Evolutionary conservation across 2,797 vertebrate genomes (phyloP), one percentile per base, ranked within the genome.

Genomic region (Poecilia picta): DNA sequence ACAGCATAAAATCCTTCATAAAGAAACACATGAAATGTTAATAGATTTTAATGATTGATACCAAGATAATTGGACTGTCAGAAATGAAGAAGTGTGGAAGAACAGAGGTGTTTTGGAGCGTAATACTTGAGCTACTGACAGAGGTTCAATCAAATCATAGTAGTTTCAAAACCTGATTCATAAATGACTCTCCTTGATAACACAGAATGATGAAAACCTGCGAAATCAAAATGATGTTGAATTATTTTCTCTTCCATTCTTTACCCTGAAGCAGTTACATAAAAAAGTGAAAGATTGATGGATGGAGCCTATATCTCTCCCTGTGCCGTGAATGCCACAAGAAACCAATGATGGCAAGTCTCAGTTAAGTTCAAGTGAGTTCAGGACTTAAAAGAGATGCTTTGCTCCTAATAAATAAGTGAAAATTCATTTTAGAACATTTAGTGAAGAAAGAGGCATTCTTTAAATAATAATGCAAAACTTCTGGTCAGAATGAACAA

Each of bases 41-140:
- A 93, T 91, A 89, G 85, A 91, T 91, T 93, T 93, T 85, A 92
- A 92, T 92, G 92, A 93, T 94, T 94, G 91, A 94, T 94, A 86
- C 87, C 81, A 83, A 90, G 85, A 93, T 94, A 95, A 94, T 93
- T 94, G 84, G 89, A 92, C 82, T 90, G 91, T 93, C 92, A 90
- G 81, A 90, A 93, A 92, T 90, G 91, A 93, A 83, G 66, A 88
- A 92, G 82, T 92, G 87, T 81, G 78, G 72, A 72, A 70, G 89
- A 86, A 83, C 80, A 73, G 87, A 90, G 83, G 85, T 90, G 85
- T 93, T 92, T 86, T 85, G 78, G 83, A 92, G 85, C 73, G 31
- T 87, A 90, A 93, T 81, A 81, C 79, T 84, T 86, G 80, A 85
- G 82, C 78, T 87, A 71, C 81, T 92, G 89, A 86, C 83, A 87